Base-by-base conservation (phyloP, 2,113 vertebrate genomes). In the Blennius ocellaris region DNA sequence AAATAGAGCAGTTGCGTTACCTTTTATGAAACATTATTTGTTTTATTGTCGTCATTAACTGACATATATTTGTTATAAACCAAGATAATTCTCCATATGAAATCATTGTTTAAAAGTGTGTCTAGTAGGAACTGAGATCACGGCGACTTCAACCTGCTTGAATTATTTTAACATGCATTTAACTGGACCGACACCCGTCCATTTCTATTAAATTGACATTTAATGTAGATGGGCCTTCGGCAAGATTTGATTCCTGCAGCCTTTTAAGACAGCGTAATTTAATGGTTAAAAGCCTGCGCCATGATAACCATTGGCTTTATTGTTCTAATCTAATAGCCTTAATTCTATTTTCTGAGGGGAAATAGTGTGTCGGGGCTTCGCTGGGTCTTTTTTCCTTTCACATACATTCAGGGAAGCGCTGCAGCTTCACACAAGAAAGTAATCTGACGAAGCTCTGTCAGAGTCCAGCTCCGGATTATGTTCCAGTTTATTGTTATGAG, bases 241-340 rank as follows among this genome's bases (percentile, higher is more conserved):
- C 80, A 36, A 55, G 51, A 62, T 80, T 50, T 75, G 62, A 79
- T 80, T 57, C 40, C 38, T 1, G 15, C 52, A 78, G 65, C 68
- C 66, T 81, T 52, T 80, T 45, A 73, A 56, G 40, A 11, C 47
- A 37, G 41, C 36, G 11, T 85, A 82, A 84, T 82, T 85, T 49
- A 79, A 76, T 76, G 56, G 68, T 81, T 87, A 71, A 85, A 86
- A 82, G 69, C 50, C 68, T 77, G 49, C 55, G 67, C 59, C 38
- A 57, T 55, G 69, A 77, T 75, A 77, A 61, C 37, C 38, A 61
- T 41, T 61, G 61, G 17, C 70, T 81, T 88, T 81, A 69, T 78
- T 82, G 69, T 84, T 78, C 49, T 81, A 87, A 90, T 88, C 79
- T 71, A 82, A 88, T 88, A 76, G 55, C 15, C n/a, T 40, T 83